Conservation (phyloP, 2,113 vertebrate species). For the Arizona elegans region DNA sequence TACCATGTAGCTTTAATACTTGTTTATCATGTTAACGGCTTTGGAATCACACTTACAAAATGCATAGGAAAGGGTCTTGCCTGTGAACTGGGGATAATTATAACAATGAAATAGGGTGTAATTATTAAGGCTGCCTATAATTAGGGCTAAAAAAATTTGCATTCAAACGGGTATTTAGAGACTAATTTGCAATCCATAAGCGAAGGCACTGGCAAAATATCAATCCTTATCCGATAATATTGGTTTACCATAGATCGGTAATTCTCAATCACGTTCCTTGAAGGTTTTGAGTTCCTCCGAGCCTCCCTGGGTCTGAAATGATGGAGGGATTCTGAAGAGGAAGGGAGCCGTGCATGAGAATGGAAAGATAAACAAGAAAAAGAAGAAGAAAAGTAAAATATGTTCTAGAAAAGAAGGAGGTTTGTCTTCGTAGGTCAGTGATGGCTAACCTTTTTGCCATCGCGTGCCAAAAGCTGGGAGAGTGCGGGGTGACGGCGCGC, state of each 20-base stretch:
- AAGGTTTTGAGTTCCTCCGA: slow-evolving; percentile 34
- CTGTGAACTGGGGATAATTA: slow-evolving; percentile 55
- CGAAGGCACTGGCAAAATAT: slow-evolving; percentile 49
- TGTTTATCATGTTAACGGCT: slow-evolving; percentile 43
- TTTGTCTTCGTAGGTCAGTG: not conserved
- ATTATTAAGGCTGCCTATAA: slow-evolving; percentile 57
- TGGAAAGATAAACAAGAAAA: not conserved
- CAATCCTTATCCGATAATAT: slow-evolving; percentile 47
- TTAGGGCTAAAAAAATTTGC: slow-evolving; percentile 44
- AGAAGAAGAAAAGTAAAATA: slow-evolving; percentile 28
- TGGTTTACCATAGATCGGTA: slow-evolving; percentile 24
- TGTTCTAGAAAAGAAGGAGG: slow-evolving; percentile 28
- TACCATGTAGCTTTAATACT: slow-evolving; percentile 35
- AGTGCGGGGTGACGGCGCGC: too few species aligned
- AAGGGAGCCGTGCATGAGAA: not conserved
- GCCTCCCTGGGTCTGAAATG: slow-evolving; percentile 6
- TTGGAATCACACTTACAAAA: slow-evolving; percentile 55
- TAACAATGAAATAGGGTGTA: slow-evolving; percentile 57
- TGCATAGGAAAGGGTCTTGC: slow-evolving; percentile 9
- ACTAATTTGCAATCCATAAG: slow-evolving; percentile 40
- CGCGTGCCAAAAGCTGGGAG: too few species aligned
- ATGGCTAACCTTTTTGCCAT: too few species aligned
- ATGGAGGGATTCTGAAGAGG: slow-evolving; percentile 26
- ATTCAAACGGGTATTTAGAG: slow-evolving; percentile 53
- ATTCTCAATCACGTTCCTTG: slow-evolving; percentile 33